phyloP scores from a whole-genome alignment of 2,113 vertebrate species.

The Melanotaenia duboulayi region DNA sequence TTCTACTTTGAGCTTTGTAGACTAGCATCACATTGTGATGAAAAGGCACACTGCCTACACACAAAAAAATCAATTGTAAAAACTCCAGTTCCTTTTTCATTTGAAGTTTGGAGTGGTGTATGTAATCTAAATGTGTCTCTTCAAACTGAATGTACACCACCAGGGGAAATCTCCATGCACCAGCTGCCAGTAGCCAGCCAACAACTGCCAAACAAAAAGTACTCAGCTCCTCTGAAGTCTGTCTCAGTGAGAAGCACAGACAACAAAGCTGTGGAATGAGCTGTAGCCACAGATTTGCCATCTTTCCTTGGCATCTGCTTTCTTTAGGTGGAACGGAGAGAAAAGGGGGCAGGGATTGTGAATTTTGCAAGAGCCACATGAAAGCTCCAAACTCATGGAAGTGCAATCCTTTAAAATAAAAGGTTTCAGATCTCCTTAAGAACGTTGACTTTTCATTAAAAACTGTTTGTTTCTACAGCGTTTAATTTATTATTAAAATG shows the following conservation, averaged over 20 bases:
- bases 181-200: constrained; percentile 37
- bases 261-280: constrained; percentile 55
- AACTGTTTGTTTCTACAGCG: constrained; percentile 26
- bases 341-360: constrained; percentile 6
- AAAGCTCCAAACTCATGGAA: constrained; percentile 34
- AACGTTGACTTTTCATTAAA: constrained; percentile 60
- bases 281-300: constrained; percentile 40
- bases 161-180: constrained; percentile 51
- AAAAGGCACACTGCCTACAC: constrained; percentile 17
- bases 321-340: constrained; percentile 6
- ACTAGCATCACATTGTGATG: constrained; percentile 27
- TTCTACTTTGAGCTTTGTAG: constrained; percentile 29
- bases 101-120: constrained; percentile 23
- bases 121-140: constrained; percentile 26
- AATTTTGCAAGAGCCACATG: constrained; percentile 27
- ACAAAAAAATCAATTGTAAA: constrained; percentile 27
- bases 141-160: constrained; percentile 36
- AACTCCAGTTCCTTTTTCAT: constrained; percentile 21
- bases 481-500: constrained; percentile 32
- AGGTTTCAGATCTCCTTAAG: constrained; percentile 50
- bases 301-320: constrained; percentile 13
- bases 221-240: constrained; percentile 43
- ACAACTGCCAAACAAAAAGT: constrained; percentile 49
- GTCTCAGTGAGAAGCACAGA: constrained; percentile 25
- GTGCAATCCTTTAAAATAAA: constrained; percentile 51